A percentile compares a stretch with the other conserved stretches of the same genome.
phyloP scores from a whole-genome alignment of 2,888 invertebrate genomes.

The Trisateles emortualis region DNA sequence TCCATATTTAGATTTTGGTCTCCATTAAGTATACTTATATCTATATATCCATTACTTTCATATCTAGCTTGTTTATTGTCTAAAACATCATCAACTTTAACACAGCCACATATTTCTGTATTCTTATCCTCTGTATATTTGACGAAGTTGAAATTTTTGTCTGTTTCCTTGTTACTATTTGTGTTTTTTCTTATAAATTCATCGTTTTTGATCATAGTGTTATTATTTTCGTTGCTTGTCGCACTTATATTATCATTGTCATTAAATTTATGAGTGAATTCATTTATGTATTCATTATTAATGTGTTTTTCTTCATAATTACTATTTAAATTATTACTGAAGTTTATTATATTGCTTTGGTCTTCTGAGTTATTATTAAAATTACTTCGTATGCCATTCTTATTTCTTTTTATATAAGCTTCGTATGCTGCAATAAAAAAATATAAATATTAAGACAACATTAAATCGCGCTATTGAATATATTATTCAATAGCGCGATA shows the following conservation, averaged over 20 bases:
- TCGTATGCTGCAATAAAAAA: constrained; percentile 69
- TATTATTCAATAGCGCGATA: too few relatives aligned
- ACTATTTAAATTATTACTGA: constrained; percentile 32
- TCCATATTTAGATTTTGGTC: constrained; percentile 1
- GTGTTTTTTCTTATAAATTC: background rate
- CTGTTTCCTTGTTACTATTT: constrained; percentile 1
- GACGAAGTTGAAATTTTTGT: constrained; percentile 14
- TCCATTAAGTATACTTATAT: constrained; percentile 26
- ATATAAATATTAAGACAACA: background rate
- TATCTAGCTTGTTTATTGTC: constrained; percentile 3
- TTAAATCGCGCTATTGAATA: too few relatives aligned
- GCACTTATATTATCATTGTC: background rate
- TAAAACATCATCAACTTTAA: constrained; percentile 11
- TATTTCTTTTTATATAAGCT: constrained; percentile 60
- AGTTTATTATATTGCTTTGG: constrained; percentile 51
- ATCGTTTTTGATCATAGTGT: background rate
- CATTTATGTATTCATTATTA: background rate
- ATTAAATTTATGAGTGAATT: constrained; percentile 9
- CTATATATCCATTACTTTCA: constrained; percentile 15
- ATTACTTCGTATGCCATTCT: constrained; percentile 29
- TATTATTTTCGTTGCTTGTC: constrained; percentile 1
- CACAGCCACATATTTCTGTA: constrained; percentile 15
- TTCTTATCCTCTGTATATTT: background rate
- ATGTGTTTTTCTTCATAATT: constrained; percentile 4
- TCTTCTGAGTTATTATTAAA: constrained; percentile 35